A percentile compares a stretch with the other conserved stretches of the same genome.
These are phyloP conservation scores for Burhinus oedicnemus DNA, from an alignment of 2,113 vertebrate genomes.

Conservation along the genomic window DNA sequence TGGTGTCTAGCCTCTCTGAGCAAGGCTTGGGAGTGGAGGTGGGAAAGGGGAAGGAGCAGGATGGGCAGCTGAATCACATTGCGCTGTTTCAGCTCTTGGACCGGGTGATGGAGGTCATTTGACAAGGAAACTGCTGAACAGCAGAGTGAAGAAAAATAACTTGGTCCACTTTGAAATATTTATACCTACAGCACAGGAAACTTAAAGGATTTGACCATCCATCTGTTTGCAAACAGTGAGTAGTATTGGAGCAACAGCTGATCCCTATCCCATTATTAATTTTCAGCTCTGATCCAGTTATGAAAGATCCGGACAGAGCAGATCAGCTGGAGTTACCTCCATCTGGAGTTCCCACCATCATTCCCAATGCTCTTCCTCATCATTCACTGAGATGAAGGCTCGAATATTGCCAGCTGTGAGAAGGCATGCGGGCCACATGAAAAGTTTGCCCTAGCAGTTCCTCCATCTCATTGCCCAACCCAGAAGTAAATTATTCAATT, in stretches of 20 bases:
- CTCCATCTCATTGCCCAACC: background rate
- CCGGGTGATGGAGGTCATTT: background rate
- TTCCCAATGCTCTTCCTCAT: background rate
- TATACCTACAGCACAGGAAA: background rate
- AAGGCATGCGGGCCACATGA: rapidly evolving
- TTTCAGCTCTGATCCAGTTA: background rate
- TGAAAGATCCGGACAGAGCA: background rate
- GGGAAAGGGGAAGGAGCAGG: background rate
- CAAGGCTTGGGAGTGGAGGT: background rate
- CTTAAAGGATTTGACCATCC: background rate
- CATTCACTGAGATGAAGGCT: background rate
- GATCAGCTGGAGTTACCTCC: background rate
- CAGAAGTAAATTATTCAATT: background rate
- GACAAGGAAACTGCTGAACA: background rate
- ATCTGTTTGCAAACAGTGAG: background rate
- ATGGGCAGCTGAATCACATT: background rate
- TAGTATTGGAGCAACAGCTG: background rate
- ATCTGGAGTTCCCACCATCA: background rate
- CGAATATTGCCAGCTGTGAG: background rate
- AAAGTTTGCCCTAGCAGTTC: background rate
- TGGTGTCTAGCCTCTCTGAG: background rate
- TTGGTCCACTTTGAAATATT: background rate
- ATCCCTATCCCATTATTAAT: background rate
- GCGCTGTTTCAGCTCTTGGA: background rate
- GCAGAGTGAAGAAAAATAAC: background rate